Percentiles rank a stretch among this genome's conserved stretches.
These are phyloP conservation scores for Andricus quercusramuli DNA, from an alignment of 2,888 invertebrate species.

Conservation along the genomic window DNA sequence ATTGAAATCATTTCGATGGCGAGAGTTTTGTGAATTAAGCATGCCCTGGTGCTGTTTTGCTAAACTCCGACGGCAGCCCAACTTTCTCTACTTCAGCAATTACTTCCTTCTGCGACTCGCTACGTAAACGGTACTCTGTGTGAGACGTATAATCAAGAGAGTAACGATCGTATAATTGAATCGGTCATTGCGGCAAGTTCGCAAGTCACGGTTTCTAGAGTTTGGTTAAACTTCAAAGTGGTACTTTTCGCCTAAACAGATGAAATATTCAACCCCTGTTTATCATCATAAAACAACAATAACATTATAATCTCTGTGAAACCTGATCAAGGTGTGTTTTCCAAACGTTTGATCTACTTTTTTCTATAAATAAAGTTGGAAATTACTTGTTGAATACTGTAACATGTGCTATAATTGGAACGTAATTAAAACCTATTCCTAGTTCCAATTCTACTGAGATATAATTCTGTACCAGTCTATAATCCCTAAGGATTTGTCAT, in stretches of 20 bases:
- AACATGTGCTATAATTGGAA: neutral
- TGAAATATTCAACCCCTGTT: neutral
- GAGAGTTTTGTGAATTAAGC: conserved; percentile 26
- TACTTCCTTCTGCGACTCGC: conserved; percentile 54
- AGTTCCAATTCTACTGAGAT: conserved; percentile 17
- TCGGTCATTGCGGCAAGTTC: conserved; percentile 52
- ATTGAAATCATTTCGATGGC: conserved; percentile 18
- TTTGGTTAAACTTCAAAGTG: conserved; percentile 15
- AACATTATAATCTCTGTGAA: neutral
- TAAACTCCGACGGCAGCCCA: conserved; percentile 10
- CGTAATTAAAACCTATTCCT: neutral
- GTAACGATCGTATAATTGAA: conserved; percentile 62
- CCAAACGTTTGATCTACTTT: neutral
- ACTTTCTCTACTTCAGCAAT: conserved; percentile 27
- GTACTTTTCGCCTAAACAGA: neutral
- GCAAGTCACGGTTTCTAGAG: conserved; percentile 41
- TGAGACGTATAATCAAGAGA: conserved; percentile 57
- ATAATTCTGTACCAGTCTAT: conserved; percentile 61
- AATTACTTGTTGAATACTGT: no score
- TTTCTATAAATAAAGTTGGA: neutral
- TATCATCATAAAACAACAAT: neutral
- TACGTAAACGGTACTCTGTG: conserved; percentile 25
- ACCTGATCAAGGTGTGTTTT: neutral
- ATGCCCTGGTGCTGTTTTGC: neutral
- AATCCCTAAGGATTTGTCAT: conserved; percentile 77